These are phyloP conservation scores for Ctenopoma multispine DNA, from an alignment of 2,797 vertebrate species.

Conservation along the genomic window DNA sequence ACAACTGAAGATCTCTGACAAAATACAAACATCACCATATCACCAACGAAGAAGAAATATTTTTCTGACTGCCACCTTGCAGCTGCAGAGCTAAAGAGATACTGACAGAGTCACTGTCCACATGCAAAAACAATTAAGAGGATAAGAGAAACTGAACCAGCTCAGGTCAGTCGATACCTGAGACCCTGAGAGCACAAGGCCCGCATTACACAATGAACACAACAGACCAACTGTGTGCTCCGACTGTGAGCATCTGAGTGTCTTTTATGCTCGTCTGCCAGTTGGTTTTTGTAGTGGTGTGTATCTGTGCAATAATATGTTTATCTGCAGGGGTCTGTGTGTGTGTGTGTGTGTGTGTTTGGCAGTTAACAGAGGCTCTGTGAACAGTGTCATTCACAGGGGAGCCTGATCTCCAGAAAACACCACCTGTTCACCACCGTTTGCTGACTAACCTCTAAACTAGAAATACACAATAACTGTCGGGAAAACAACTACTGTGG, in stretches of 20 bases:
- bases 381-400: constrained; percentile 27
- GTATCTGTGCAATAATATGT: constrained; percentile 19
- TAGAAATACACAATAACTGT: constrained; percentile 18
- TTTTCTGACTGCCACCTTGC: not conserved
- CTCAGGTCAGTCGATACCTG: constrained; percentile 49
- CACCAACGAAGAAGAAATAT: no score
- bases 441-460: constrained; percentile 7
- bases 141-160: constrained; percentile 22
- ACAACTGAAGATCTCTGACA: not conserved
- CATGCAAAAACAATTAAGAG: not conserved
- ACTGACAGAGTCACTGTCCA: not conserved
- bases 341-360: constrained; percentile 4
- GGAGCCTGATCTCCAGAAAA: constrained; percentile 45
- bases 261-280: constrained; percentile 30
- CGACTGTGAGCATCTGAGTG: constrained; percentile 7
- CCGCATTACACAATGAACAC: constrained; percentile 43
- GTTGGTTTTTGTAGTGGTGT: constrained; percentile 24
- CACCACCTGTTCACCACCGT: constrained; percentile 46
- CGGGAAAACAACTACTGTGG: not conserved
- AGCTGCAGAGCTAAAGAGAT: not conserved
- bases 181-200: constrained; percentile 28
- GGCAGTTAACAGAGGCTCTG: constrained; percentile 2
- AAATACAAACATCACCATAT: not conserved
- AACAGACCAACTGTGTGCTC: constrained; percentile 52
- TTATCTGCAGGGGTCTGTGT: constrained; percentile 23